phyloP scores from a whole-genome alignment of 2,113 vertebrate species.

The Pseudorasbora parva region DNA sequence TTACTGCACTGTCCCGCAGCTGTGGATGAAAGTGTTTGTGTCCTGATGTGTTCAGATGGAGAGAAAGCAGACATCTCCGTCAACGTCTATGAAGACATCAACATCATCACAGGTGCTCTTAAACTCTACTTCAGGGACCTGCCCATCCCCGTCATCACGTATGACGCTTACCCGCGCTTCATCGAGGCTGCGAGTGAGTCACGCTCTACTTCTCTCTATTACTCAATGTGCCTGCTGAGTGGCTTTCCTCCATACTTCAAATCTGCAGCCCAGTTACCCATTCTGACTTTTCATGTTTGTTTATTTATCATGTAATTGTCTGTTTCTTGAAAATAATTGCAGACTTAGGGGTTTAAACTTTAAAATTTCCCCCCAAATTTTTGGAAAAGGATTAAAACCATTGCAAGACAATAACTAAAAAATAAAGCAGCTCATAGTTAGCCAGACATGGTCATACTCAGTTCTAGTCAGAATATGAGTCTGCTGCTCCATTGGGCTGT shows the following conservation, averaged over 20 bases:
- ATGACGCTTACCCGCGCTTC: constrained; percentile 96
- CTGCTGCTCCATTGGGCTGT: too few species aligned
- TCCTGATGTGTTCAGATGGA: constrained; percentile 81
- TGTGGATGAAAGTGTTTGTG: not conserved
- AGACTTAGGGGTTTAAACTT: not conserved
- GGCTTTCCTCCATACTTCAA: not conserved
- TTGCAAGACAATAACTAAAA: not conserved
- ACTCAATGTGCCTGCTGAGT: not conserved
- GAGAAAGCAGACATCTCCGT: constrained; percentile 98
- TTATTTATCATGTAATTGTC: not conserved
- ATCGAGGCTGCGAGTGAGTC: constrained; percentile 96
- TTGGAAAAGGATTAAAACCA: not conserved
- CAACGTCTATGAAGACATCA: constrained; percentile 97
- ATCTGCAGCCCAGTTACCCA: too few species aligned
- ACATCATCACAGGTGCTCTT: constrained; percentile 97
- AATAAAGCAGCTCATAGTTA: not conserved
- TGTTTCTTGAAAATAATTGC: not conserved
- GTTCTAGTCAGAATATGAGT: too few species aligned
- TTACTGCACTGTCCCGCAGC: not conserved
- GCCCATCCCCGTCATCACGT: constrained; percentile 97
- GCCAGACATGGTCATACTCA: too few species aligned
- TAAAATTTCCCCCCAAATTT: not conserved
- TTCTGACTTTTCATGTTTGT: not conserved
- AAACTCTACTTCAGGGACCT: constrained; percentile 99
- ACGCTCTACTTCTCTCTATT: not conserved